Evolutionary conservation across 2,888 invertebrate genomes (phyloP).

Genomic region (Caenorhabditis japonica): DNA sequence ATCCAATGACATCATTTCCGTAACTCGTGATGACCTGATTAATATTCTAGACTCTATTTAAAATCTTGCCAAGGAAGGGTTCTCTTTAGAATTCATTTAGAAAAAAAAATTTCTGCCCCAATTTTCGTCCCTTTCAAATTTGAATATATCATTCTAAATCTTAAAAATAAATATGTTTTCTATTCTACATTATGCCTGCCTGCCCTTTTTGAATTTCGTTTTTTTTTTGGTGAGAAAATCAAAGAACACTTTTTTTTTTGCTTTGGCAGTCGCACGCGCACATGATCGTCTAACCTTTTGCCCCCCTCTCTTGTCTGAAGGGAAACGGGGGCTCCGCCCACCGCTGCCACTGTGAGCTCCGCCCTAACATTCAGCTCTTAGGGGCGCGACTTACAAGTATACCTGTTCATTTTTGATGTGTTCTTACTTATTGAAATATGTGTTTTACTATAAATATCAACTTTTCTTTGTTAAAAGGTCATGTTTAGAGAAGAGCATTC

Average conservation of each 20-base stretch:
- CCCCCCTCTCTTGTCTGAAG: neutral
- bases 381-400: neutral
- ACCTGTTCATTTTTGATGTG: too few species aligned
- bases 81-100: too few species aligned
- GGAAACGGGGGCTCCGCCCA: slow-evolving; percentile 12
- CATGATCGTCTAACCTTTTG: slow-evolving; percentile 44
- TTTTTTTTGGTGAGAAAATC: slow-evolving; percentile 33
- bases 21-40: too few species aligned
- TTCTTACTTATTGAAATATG: too few species aligned
- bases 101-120: slow-evolving; percentile 5
- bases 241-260: slow-evolving; percentile 37
- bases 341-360: slow-evolving; percentile 41
- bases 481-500: too few species aligned
- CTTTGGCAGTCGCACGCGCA: slow-evolving; percentile 27
- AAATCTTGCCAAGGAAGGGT: too few species aligned
- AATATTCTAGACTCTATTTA: too few species aligned
- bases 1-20: too few species aligned
- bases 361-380: slow-evolving; percentile 41
- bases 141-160: slow-evolving; percentile 22
- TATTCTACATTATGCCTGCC: too few species aligned
- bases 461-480: too few species aligned
- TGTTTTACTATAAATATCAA: too few species aligned
- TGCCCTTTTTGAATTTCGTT: too few species aligned
- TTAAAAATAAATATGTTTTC: slow-evolving; percentile 18
- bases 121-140: slow-evolving; percentile 19